Conservation (phyloP, 2,888 invertebrate species). For the Hedychridium roseum region DNA sequence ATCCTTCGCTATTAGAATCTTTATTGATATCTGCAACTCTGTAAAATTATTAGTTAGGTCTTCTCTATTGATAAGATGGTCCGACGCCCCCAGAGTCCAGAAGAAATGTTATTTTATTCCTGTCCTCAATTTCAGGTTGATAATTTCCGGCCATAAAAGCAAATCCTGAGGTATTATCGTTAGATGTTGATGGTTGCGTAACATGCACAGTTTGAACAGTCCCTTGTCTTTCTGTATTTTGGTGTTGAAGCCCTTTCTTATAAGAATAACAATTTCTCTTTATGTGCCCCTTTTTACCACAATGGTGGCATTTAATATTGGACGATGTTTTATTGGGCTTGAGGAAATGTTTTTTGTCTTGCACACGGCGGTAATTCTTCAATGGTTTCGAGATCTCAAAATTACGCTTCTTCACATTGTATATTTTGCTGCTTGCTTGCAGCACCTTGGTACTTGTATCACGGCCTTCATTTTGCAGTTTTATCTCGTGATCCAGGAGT, state of each 20-base stretch:
- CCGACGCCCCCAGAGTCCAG: slow-evolving; percentile 7
- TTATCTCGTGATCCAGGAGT: slow-evolving; percentile 32
- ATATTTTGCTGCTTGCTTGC: slow-evolving; percentile 26
- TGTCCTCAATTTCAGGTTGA: no score
- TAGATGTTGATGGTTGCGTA: neutral
- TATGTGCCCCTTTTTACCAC: slow-evolving; percentile 45
- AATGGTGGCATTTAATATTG: slow-evolving; percentile 35
- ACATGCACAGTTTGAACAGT: slow-evolving; percentile 5
- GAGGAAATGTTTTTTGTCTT: no score
- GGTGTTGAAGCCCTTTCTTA: no score
- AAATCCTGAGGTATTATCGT: neutral
- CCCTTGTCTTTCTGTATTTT: slow-evolving; percentile 4
- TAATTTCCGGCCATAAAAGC: slow-evolving; percentile 14
- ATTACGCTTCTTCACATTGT: no score
- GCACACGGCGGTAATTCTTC: no score
- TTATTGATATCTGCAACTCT: slow-evolving; percentile 12
- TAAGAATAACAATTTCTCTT: slow-evolving; percentile 45
- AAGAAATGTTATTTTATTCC: slow-evolving; percentile 1
- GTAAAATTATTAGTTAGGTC: neutral
- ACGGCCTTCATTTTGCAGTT: slow-evolving; percentile 21
- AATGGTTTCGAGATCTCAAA: no score
- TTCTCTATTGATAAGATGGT: neutral
- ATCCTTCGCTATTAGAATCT: slow-evolving; percentile 43
- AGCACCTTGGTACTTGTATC: slow-evolving; percentile 46
- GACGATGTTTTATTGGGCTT: neutral